A percentile compares a stretch with the other conserved stretches of the same genome.
These are phyloP conservation scores for Salmo trutta DNA, from an alignment of 2,797 vertebrate genomes.

Conservation along the genomic window DNA sequence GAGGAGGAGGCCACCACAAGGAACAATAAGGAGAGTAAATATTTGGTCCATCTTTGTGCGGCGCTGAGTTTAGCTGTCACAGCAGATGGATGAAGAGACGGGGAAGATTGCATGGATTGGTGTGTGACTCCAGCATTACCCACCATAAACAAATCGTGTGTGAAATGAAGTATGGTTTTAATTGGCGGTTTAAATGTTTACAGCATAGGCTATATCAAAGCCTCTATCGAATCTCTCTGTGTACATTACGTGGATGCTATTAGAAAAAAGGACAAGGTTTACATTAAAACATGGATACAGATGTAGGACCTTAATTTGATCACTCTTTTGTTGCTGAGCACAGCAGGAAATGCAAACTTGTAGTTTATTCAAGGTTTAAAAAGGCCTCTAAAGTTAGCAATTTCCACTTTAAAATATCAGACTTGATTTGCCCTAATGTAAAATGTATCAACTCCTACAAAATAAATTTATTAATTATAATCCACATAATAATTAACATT, in stretches of 20 bases:
- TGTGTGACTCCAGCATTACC: constrained; percentile 30
- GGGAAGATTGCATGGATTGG: constrained; percentile 42
- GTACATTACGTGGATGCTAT: constrained; percentile 51
- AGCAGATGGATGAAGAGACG: constrained; percentile 60
- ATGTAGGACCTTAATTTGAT: too few species aligned
- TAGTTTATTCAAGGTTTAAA: too few species aligned
- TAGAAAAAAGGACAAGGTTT: constrained; percentile 62
- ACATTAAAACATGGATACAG: constrained; percentile 36
- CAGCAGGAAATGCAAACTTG: too few species aligned
- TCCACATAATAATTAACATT: too few species aligned
- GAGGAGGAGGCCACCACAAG: constrained; percentile 51
- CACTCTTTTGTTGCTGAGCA: too few species aligned
- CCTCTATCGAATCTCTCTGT: constrained; percentile 29
- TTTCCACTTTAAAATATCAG: too few species aligned
- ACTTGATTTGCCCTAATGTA: too few species aligned
- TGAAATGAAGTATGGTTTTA: constrained; percentile 73
- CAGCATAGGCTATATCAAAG: constrained; percentile 62
- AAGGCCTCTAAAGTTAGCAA: too few species aligned
- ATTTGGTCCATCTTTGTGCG: constrained; percentile 73
- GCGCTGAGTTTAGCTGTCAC: constrained; percentile 71
- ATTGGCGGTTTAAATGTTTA: constrained; percentile 75
- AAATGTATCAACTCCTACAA: too few species aligned
- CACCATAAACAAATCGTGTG: constrained; percentile 59
- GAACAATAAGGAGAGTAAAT: constrained; percentile 78
- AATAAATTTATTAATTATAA: too few species aligned